Conservation (phyloP, 2,113 vertebrate species). For the Glaucidium brasilianum region DNA sequence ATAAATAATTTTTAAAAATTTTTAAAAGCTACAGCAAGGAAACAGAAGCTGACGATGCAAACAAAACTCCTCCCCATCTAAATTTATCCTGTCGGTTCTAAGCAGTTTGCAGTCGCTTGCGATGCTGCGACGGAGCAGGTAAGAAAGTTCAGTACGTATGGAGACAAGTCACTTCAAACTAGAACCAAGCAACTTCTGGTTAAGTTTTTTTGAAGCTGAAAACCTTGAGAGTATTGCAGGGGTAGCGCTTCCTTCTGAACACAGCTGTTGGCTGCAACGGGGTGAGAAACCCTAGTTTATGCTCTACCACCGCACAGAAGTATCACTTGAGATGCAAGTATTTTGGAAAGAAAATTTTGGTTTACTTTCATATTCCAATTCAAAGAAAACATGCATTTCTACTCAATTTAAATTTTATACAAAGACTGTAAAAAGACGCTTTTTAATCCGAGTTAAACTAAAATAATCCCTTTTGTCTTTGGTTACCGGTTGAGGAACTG, state of each 20-base stretch:
- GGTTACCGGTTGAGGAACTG: neutral
- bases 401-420: neutral
- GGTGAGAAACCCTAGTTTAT: rapidly evolving
- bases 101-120: neutral
- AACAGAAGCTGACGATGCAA: neutral
- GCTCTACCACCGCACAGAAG: too few species aligned
- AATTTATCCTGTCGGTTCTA: neutral
- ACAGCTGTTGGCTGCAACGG: neutral
- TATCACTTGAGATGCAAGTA: too few species aligned
- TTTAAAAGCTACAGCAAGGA: neutral
- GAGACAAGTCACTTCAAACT: too few species aligned
- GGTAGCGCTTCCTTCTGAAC: neutral
- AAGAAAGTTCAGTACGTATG: rapidly evolving
- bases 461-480: neutral
- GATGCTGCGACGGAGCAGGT: neutral
- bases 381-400: neutral
- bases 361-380: neutral
- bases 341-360: neutral
- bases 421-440: neutral
- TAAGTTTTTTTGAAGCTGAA: neutral
- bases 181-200: neutral
- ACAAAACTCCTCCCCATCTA: neutral
- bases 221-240: neutral
- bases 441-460: neutral
- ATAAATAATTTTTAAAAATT: too few species aligned